Base-by-base conservation (phyloP, 2,797 vertebrate species). In the Gila robusta region DNA sequence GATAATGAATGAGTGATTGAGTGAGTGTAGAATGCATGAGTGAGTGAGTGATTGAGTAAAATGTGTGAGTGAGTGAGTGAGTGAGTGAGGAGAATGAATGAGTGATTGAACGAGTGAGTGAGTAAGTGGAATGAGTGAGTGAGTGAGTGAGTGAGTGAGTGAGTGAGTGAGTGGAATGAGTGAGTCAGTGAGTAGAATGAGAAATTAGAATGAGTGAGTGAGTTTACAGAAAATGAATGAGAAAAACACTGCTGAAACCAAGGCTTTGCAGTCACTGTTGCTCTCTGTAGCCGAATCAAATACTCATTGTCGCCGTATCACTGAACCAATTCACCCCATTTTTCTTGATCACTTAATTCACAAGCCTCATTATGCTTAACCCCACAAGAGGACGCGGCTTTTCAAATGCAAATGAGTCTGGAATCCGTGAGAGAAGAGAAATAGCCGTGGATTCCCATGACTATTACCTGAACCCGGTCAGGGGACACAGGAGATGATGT, bases 401-500 rank as follows among this genome's bases (percentile, higher is more conserved):
- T 86, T 70, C 23, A 69, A 44, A 78, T 62, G 81, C 80, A 86
- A 62, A 82, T 67, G 37, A 69, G 47, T 1, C 9, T 1, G 23
- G 54, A 74, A 71, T 70, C 28, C 3, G 12, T 2, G 14, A 39
- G 19, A 71, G 8, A 76, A 39, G 49, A 37, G 23, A 71, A 81
- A 81, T 80, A 72, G 62, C 59, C 5, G 35, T 21, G 52, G 66
- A 70, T 80, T 52, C 54, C 17, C 10, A 1, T 81, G 26, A 82
- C 76, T 88, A 71, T 81, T 79, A 70, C 76, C 70, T 72, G 62
- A 78, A 83, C 47, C 39, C 44, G 19, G 80, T 39, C 16, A 26
- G 17, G 72, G 82, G 62, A 66, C 54, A 10, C 81, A 59, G 78
- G 87, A 83, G 54, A 81, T 83, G 80, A 88, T 84, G 80, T 84